Evolutionary conservation across 2,113 vertebrate species (phyloP).

Genomic region (Danionella cerebrum): DNA sequence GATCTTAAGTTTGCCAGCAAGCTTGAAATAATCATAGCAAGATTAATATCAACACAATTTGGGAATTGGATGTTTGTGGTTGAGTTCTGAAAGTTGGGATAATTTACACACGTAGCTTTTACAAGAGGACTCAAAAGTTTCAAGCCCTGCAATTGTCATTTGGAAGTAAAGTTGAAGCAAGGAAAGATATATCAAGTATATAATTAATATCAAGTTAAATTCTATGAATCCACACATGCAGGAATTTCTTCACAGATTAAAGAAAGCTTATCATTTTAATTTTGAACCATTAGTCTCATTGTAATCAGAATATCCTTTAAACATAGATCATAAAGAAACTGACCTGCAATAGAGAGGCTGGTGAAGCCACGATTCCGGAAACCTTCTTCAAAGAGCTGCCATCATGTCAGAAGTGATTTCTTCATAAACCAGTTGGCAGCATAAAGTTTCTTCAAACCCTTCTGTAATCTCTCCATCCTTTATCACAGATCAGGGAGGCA

Average conservation of each 20-base stretch:
- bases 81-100: too few species aligned
- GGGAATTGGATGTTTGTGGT: too few species aligned
- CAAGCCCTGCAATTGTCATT: not conserved
- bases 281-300: too few species aligned
- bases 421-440: not conserved
- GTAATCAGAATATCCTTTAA: not conserved
- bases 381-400: conserved; percentile 27
- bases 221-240: too few species aligned
- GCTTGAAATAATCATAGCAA: too few species aligned
- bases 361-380: conserved; percentile 8
- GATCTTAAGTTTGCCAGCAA: too few species aligned
- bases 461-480: conserved; percentile 23
- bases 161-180: not conserved
- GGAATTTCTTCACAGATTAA: not conserved
- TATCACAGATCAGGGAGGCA: conserved; percentile 21
- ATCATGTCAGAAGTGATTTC: conserved; percentile 18
- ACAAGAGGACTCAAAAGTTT: not conserved
- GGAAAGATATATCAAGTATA: not conserved
- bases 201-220: not conserved
- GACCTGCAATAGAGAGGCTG: not conserved
- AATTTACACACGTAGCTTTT: too few species aligned
- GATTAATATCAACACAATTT: too few species aligned
- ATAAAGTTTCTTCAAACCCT: conserved; percentile 2
- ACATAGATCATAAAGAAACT: not conserved
- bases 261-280: too few species aligned